phyloP scores from a whole-genome alignment of 2,797 vertebrate species.

The Synanceia verrucosa region DNA sequence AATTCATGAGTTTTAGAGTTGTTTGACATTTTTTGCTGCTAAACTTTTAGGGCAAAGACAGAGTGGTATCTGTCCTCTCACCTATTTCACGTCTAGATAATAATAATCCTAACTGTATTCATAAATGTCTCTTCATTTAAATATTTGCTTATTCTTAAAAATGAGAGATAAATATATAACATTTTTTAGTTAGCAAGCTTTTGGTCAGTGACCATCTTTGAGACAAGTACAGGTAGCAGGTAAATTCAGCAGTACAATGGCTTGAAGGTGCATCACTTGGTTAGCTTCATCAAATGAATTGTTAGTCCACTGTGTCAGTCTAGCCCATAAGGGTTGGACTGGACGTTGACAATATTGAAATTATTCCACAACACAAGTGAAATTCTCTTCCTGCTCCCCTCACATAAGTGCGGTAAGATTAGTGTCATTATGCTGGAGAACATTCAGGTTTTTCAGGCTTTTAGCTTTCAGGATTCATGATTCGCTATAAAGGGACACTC shows the following conservation, averaged over 20 bases:
- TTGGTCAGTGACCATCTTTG: not conserved
- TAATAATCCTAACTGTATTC: no score
- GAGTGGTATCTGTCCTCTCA: not conserved
- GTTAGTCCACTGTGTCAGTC: not conserved
- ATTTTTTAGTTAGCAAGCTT: not conserved
- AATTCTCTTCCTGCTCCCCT: not conserved
- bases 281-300: not conserved
- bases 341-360: not conserved
- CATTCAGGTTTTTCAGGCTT: slow-evolving; percentile 14
- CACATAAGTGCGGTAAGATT: not conserved
- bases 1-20: not conserved
- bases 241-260: not conserved
- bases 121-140: not conserved
- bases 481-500: slow-evolving; percentile 10
- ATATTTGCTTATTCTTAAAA: not conserved
- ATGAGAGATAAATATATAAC: not conserved
- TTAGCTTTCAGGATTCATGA: slow-evolving; percentile 14
- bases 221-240: not conserved
- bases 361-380: not conserved
- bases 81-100: no score
- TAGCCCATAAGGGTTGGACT: not conserved
- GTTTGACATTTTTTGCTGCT: not conserved
- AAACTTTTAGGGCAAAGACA: not conserved
- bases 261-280: not conserved
- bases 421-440: not conserved